These are phyloP conservation scores for Diplodus puntazzo DNA, from an alignment of 2,797 vertebrate species.

Conservation along the genomic window DNA sequence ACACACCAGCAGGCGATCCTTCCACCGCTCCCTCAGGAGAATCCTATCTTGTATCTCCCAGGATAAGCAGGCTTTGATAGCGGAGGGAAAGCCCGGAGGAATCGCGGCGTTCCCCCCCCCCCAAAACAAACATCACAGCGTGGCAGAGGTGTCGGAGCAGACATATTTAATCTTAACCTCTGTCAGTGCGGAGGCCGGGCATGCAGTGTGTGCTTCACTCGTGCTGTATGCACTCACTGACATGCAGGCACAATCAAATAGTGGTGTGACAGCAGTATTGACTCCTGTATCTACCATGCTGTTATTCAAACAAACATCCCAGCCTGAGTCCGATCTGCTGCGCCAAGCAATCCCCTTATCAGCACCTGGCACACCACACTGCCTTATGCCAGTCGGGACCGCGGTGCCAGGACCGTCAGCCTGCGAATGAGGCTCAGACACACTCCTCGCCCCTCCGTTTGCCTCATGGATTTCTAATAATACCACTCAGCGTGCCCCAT, in stretches of 20 bases:
- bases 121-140: conserved; percentile 56
- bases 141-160: conserved; percentile 12
- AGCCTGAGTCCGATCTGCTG: conserved; percentile 58
- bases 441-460: conserved; percentile 40
- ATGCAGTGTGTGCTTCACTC: conserved; percentile 13
- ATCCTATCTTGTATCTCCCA: conserved; percentile 59
- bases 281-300: conserved; percentile 55
- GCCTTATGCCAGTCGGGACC: conserved; percentile 69
- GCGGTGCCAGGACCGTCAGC: conserved; percentile 63
- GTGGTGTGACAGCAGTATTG: conserved; percentile 45
- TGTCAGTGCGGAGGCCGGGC: conserved; percentile 32
- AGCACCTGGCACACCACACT: conserved; percentile 79
- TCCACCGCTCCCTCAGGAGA: conserved; percentile 53
- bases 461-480: conserved; percentile 50
- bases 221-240: conserved; percentile 9
- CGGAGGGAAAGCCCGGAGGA: conserved; percentile 64
- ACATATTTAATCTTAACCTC: conserved; percentile 49
- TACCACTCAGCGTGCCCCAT: conserved; percentile 20
- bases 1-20: conserved; percentile 34
- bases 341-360: conserved; percentile 83
- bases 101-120: conserved; percentile 18
- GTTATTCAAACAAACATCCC: conserved; percentile 61
- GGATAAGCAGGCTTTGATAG: conserved; percentile 54
- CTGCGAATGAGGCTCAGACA: conserved; percentile 51
- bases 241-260: conserved; percentile 49